phyloP scores from a whole-genome alignment of 2,113 vertebrate genomes.

The Acrocephalus arundinaceus region DNA sequence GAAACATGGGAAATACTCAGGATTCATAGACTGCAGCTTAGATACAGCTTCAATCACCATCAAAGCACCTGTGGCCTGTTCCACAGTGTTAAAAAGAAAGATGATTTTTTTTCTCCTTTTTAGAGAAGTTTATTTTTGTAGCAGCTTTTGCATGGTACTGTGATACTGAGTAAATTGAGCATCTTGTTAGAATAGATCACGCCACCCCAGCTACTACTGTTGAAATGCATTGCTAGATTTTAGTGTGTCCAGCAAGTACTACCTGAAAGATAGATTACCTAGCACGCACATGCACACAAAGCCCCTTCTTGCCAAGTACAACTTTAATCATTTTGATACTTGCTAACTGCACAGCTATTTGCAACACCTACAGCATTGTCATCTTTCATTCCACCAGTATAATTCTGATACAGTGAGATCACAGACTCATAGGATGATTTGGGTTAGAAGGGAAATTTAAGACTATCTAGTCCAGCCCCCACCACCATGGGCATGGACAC shows the following conservation, averaged over 20 bases:
- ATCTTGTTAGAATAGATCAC: constrained; percentile 61
- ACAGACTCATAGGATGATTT: background rate
- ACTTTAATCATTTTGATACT: constrained; percentile 9
- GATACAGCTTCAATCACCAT: background rate
- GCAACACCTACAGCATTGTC: constrained; percentile 23
- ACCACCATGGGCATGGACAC: background rate
- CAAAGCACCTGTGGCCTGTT: background rate
- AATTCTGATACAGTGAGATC: background rate
- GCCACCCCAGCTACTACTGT: background rate
- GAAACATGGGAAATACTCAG: background rate
- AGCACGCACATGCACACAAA: background rate
- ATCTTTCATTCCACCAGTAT: background rate
- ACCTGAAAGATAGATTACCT: constrained; percentile 10
- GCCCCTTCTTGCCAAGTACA: background rate
- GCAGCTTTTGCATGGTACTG: constrained; percentile 71
- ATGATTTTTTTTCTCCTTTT: background rate
- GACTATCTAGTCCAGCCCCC: background rate
- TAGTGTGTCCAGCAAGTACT: constrained; percentile 39
- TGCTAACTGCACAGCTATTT: constrained; percentile 29
- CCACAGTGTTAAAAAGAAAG: background rate
- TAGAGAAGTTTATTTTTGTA: constrained; percentile 57
- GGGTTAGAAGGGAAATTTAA: background rate
- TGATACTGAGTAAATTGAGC: constrained; percentile 40
- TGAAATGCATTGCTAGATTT: constrained; percentile 33
- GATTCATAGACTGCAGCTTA: background rate